These are phyloP conservation scores for Spodoptera litura DNA, from an alignment of 1,140 invertebrate species.

Conservation along the genomic window DNA sequence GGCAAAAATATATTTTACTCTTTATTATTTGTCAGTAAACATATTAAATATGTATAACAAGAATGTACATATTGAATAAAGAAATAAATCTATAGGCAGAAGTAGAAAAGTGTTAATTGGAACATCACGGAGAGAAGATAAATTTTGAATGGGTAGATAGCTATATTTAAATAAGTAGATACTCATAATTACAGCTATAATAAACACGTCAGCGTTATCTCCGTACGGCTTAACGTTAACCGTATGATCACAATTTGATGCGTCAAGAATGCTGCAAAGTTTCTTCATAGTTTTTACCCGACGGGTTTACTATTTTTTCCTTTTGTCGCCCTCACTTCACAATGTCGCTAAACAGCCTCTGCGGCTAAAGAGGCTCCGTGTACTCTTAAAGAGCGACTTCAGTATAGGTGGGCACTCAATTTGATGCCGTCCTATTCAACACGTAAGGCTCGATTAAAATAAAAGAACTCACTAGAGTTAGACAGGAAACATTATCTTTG, in stretches of 20 bases:
- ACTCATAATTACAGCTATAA: not conserved
- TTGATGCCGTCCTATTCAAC: conserved; percentile 2
- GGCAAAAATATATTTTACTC: too few species aligned
- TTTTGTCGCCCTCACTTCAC: conserved; percentile 1
- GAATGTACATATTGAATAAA: not conserved
- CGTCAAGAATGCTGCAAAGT: not conserved
- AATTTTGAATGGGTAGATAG: conserved; percentile 9
- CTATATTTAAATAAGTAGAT: not conserved
- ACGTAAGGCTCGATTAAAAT: not conserved
- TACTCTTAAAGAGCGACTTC: conserved; percentile 12
- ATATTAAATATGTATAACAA: too few species aligned
- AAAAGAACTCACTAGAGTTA: not conserved
- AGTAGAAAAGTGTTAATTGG: conserved; percentile 17
- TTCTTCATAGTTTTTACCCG: not conserved
- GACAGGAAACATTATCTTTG: not conserved
- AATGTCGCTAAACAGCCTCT: conserved; percentile 29
- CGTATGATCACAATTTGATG: not conserved
- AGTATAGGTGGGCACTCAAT: conserved; percentile 11
- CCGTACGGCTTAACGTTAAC: not conserved
- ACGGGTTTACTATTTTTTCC: not conserved
- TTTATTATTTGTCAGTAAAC: too few species aligned
- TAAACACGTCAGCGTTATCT: not conserved
- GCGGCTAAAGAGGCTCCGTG: conserved; percentile 14
- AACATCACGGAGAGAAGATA: conserved; percentile 12
- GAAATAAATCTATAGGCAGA: not conserved